Conservation (phyloP, 2,797 vertebrate species). For the Chelon auratus region DNA sequence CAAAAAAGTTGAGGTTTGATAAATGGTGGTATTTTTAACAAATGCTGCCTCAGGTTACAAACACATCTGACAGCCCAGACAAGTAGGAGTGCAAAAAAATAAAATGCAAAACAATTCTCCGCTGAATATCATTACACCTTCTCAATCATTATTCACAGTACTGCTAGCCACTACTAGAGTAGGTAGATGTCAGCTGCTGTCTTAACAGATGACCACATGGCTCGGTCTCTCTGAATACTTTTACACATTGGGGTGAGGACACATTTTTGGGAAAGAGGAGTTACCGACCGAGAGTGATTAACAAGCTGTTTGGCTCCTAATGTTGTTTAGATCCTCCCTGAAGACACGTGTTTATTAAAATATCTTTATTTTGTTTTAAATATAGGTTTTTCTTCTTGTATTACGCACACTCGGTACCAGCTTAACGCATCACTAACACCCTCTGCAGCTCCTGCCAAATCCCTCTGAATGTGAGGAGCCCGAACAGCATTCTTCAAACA, state of each 20-base stretch:
- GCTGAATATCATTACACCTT: not conserved
- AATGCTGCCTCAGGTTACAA: not conserved
- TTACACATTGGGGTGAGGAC: not conserved
- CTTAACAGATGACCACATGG: not conserved
- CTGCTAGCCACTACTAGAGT: no score
- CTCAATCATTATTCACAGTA: not conserved
- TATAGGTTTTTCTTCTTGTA: not conserved
- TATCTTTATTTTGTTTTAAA: not conserved
- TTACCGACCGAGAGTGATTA: not conserved
- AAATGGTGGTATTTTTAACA: conserved; percentile 31
- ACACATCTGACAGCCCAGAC: not conserved
- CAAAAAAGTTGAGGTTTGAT: not conserved
- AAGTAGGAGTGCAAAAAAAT: not conserved
- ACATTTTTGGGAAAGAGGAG: not conserved
- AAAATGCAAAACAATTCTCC: not conserved
- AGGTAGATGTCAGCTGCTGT: not conserved
- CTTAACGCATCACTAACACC: not conserved
- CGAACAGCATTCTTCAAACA: conserved; percentile 36
- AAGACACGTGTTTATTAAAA: no score
- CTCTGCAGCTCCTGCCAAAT: conserved; percentile 25
- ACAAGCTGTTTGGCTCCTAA: not conserved
- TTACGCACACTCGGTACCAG: not conserved
- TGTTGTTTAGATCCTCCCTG: no score
- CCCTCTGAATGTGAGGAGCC: conserved; percentile 9
- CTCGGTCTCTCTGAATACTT: not conserved